Evolutionary conservation across 2,888 invertebrate species (phyloP).

Genomic region (Priocnemis perturbator): DNA sequence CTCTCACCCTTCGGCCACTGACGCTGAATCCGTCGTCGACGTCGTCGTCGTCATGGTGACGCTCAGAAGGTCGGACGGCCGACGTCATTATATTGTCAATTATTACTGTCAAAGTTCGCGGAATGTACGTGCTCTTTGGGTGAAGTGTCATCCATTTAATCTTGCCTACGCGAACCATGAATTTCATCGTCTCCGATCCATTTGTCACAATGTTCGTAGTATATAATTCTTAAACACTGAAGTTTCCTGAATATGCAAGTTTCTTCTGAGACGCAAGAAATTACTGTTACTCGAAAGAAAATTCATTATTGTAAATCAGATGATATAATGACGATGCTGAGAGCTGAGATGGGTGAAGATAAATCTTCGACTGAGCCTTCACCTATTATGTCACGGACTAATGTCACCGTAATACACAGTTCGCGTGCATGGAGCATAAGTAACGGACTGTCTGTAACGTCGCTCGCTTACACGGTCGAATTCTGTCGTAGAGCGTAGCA

Average conservation of each 20-base stretch:
- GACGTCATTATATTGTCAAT: slow-evolving; percentile 43
- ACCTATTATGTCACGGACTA: too few relatives aligned
- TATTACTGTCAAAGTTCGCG: slow-evolving; percentile 46
- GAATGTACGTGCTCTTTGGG: slow-evolving; percentile 15
- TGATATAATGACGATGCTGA: too few relatives aligned
- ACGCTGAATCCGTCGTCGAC: slow-evolving; percentile 44
- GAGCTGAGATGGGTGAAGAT: too few relatives aligned
- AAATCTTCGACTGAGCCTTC: too few relatives aligned
- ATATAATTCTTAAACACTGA: too few relatives aligned
- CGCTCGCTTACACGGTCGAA: slow-evolving; percentile 18
- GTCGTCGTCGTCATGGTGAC: slow-evolving; percentile 18
- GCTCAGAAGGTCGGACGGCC: neutral
- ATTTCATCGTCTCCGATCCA: neutral
- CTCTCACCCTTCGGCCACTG: slow-evolving; percentile 4
- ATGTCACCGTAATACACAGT: too few relatives aligned
- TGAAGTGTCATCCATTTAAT: too few relatives aligned
- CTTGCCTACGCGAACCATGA: neutral
- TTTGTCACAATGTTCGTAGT: too few relatives aligned
- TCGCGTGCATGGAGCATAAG: slow-evolving; percentile 25
- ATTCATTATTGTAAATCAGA: too few relatives aligned
- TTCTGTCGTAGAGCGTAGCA: slow-evolving; percentile 16
- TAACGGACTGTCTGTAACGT: slow-evolving; percentile 16
- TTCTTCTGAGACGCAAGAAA: too few relatives aligned
- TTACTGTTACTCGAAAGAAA: too few relatives aligned
- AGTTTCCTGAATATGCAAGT: too few relatives aligned